These are phyloP conservation scores for Echiichthys vipera DNA, from an alignment of 2,797 vertebrate species.

Conservation along the genomic window DNA sequence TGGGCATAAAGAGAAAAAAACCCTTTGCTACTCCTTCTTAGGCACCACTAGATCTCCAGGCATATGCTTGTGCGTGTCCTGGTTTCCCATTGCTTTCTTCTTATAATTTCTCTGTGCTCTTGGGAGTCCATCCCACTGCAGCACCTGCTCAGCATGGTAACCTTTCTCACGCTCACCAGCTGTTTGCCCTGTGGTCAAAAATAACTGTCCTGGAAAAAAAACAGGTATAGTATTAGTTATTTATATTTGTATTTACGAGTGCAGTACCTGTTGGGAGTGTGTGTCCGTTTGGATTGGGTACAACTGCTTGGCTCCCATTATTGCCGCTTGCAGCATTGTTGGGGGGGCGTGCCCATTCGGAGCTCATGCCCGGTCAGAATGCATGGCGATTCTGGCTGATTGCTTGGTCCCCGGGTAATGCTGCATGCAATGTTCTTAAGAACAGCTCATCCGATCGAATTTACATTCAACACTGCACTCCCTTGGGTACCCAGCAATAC, in stretches of 20 bases:
- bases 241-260: slow-evolving; percentile 9
- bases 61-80: slow-evolving; percentile 41
- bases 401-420: too few relatives aligned
- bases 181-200: slow-evolving; percentile 54
- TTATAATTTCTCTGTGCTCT: slow-evolving; percentile 40
- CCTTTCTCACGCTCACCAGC: slow-evolving; percentile 58
- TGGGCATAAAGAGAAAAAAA: neutral
- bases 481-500: too few relatives aligned
- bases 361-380: too few relatives aligned
- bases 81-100: slow-evolving; percentile 35
- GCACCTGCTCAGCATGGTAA: slow-evolving; percentile 50
- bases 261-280: too few relatives aligned
- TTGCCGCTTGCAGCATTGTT: too few relatives aligned
- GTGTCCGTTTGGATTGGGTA: too few relatives aligned
- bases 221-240: slow-evolving; percentile 18
- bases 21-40: neutral
- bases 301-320: too few relatives aligned
- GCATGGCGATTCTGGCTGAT: too few relatives aligned
- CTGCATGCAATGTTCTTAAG: too few relatives aligned
- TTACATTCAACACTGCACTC: too few relatives aligned
- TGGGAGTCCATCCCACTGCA: slow-evolving; percentile 31
- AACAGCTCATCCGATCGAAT: too few relatives aligned
- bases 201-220: slow-evolving; percentile 43
- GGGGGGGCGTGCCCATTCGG: too few relatives aligned
- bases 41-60: slow-evolving; percentile 26